Conservation (phyloP, 2,888 invertebrate genomes). For the Agrochola lota region DNA sequence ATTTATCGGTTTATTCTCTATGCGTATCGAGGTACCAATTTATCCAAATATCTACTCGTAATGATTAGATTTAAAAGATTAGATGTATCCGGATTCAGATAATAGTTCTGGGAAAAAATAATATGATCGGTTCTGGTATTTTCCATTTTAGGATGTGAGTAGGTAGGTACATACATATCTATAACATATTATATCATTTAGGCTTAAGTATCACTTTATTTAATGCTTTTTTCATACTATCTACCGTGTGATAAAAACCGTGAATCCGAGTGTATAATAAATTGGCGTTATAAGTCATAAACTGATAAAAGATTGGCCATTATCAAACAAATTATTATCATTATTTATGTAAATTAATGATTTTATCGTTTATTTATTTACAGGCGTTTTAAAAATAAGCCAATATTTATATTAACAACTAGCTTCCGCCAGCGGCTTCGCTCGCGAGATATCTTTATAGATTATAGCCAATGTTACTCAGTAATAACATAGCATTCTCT, state of each 20-base stretch:
- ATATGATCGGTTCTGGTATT: conserved; percentile 21
- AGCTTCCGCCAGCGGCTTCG: no score
- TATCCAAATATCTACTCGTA: not conserved
- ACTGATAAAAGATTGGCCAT: not conserved
- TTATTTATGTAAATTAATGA: not conserved
- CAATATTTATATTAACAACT: not conserved
- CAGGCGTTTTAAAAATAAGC: not conserved
- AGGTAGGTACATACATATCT: no score
- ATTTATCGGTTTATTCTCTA: not conserved
- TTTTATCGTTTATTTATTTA: not conserved
- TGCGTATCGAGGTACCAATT: not conserved
- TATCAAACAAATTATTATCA: conserved; percentile 15
- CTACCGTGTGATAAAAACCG: not conserved
- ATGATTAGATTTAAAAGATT: conserved; percentile 45
- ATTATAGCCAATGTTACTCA: no score
- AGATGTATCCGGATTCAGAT: conserved; percentile 40
- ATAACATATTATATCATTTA: not conserved
- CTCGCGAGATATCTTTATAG: no score
- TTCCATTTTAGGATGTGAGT: conserved; percentile 1
- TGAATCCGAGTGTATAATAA: not conserved
- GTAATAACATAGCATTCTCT: no score
- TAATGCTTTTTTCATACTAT: not conserved
- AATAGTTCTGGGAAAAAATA: conserved; percentile 16
- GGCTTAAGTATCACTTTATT: not conserved
- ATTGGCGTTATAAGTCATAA: not conserved